Conservation (phyloP, 2,888 invertebrate genomes). For the Drosophila diplacantha region DNA sequence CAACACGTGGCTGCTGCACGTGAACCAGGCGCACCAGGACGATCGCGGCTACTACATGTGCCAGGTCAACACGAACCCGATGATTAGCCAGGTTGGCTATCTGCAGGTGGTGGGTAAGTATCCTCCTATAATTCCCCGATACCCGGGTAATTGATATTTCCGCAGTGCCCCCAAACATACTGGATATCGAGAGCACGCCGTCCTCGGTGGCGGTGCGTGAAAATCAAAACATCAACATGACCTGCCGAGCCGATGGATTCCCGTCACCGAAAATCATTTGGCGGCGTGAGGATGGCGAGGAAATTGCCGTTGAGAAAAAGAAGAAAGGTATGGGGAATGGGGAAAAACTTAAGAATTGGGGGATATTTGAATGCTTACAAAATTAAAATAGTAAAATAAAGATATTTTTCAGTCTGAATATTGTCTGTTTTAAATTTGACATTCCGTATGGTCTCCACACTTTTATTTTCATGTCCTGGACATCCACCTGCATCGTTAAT, state of each 20-base stretch:
- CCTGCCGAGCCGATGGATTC: conserved; percentile 93
- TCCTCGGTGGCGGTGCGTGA: conserved; percentile 95
- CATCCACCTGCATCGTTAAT: conserved; percentile 20
- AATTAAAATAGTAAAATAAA: background rate
- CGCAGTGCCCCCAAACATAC: conserved; percentile 93
- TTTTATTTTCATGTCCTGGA: conserved; percentile 55
- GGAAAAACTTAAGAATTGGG: background rate
- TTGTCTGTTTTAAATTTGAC: conserved; percentile 30
- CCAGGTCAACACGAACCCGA: conserved; percentile 90
- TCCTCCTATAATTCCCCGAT: background rate
- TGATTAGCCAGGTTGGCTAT: conserved; percentile 96
- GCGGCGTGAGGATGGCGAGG: conserved; percentile 93
- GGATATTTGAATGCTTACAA: background rate
- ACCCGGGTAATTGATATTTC: background rate
- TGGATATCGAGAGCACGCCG: conserved; percentile 93
- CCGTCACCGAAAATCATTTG: conserved; percentile 95
- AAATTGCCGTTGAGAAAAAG: conserved; percentile 89
- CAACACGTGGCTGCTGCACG: conserved; percentile 93
- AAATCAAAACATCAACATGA: conserved; percentile 94
- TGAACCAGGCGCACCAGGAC: conserved; percentile 93
- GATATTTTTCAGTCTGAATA: background rate
- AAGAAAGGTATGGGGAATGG: conserved; percentile 75
- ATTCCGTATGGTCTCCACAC: conserved; percentile 42
- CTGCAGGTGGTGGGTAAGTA: conserved; percentile 93
- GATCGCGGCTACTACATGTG: conserved; percentile 87